Evolutionary conservation across 2,113 vertebrate genomes (phyloP), one percentile per base, ranked within the genome.

Genomic region (Edolisoma coerulescens): DNA sequence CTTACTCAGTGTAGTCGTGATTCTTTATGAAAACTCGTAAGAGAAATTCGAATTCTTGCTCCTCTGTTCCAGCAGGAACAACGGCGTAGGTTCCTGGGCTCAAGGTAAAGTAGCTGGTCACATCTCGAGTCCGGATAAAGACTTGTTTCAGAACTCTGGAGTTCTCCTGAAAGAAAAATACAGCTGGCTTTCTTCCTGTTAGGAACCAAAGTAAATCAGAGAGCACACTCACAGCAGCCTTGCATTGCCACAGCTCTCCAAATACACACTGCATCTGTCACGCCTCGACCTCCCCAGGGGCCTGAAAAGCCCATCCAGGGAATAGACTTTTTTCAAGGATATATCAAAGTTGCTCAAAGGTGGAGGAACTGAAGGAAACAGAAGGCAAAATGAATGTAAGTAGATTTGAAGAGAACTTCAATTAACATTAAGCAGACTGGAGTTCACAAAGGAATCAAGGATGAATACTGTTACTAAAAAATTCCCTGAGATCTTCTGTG

Each of bases 1-100:
- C 94, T 85, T 98, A 98, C 98, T 94, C 91, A 37, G 89, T 28
- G 50, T 14, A 57, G 21, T 73, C 75, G 17, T 95, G 89, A 19
- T 42, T 92, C 91, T 94, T 98, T 26, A 90, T 16, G 74, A 98
- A 98, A 90, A 98, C 96, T 32, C 95, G 84, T 37, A 98, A 76
- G 56, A 98, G 92, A 73, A 98, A 98, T 57, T 97, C 60, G 8
- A 92, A 95, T 54, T 91, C 65, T 37, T 70, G 91, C 7, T 77
- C 49, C 65, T 70, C 80, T 35, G n/a, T 5, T 18, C 89, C 26
- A 15, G 52, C 59, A 50, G 95, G 84, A 24, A 95, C 13, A 2
- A 97, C 35, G 3, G 93, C 84, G 1, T 98, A 98, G 35, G 87
- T 97, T 50, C 98, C 98, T 2, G 97, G 96, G 10, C 32, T 95